Evolutionary conservation across 2,888 invertebrate species (phyloP).

Genomic region (Horisme vitalbata): DNA sequence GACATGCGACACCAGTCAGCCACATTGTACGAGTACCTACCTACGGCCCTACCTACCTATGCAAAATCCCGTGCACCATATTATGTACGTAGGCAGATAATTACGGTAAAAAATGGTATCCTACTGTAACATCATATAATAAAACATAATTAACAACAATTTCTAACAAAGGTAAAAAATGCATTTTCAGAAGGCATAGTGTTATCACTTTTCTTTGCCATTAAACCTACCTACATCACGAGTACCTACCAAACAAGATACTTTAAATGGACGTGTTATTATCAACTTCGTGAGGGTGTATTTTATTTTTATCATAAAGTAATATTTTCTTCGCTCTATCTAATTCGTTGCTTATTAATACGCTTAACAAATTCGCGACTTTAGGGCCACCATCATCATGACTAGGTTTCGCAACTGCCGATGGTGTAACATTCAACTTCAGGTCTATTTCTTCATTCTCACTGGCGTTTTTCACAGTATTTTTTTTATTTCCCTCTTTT

Average conservation of each 20-base stretch:
- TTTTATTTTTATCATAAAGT: conserved; percentile 64
- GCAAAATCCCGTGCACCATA: too few relatives aligned
- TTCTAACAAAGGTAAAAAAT: too few relatives aligned
- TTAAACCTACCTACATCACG: neutral
- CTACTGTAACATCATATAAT: too few relatives aligned
- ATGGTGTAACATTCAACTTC: conserved; percentile 35
- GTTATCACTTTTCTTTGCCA: too few relatives aligned
- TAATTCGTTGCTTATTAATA: conserved; percentile 63
- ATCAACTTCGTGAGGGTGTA: conserved; percentile 60
- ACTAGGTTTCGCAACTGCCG: conserved; percentile 25
- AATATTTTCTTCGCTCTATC: conserved; percentile 62
- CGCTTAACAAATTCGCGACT: conserved; percentile 56
- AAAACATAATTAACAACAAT: too few relatives aligned
- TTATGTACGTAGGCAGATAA: too few relatives aligned
- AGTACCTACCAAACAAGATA: neutral
- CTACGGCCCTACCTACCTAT: too few relatives aligned
- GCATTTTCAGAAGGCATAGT: too few relatives aligned
- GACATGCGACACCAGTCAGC: too few relatives aligned
- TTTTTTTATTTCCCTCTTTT: conserved; percentile 28
- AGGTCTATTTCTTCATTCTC: conserved; percentile 31
- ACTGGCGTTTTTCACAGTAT: conserved; percentile 21
- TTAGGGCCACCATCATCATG: conserved; percentile 40
- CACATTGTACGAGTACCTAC: too few relatives aligned
- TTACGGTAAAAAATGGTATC: too few relatives aligned
- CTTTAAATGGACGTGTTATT: conserved; percentile 29